A percentile compares a stretch with the other conserved stretches of the same genome.
These are phyloP conservation scores for Drosophila auraria DNA, from an alignment of 1,140 invertebrate genomes.

Conservation along the genomic window DNA sequence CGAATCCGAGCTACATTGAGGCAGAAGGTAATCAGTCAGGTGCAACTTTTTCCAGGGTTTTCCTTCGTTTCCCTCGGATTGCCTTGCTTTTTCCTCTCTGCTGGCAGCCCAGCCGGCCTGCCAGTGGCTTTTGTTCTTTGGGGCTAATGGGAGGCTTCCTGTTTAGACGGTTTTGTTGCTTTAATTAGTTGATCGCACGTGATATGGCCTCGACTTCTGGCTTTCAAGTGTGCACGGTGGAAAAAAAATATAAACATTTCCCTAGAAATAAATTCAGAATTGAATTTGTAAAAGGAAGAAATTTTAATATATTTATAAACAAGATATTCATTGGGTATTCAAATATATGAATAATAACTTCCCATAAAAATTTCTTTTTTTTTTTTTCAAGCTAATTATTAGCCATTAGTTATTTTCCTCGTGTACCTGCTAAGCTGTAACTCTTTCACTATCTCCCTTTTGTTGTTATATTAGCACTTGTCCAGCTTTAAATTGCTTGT, in stretches of 20 bases:
- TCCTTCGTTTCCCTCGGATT: neutral
- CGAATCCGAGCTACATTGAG: conserved; percentile 10
- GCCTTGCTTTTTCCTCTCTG: neutral
- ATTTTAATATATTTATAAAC: too few relatives aligned
- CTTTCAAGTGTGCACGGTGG: neutral
- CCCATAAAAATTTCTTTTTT: too few relatives aligned
- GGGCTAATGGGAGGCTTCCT: conserved; percentile 79
- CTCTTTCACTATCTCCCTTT: conserved; percentile 14
- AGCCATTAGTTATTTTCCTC: neutral
- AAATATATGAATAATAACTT: too few relatives aligned
- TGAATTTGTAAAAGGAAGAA: too few relatives aligned
- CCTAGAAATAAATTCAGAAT: too few relatives aligned
- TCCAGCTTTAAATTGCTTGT: conserved; percentile 82
- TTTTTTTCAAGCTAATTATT: too few relatives aligned
- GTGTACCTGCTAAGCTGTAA: conserved; percentile 7
- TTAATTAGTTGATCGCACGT: conserved; percentile 84
- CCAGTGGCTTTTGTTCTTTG: conserved; percentile 59
- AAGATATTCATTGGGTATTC: too few relatives aligned
- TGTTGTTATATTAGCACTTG: conserved; percentile 80
- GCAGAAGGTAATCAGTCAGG: conserved; percentile 65
- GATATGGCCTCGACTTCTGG: conserved; percentile 50
- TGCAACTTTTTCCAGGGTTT: conserved; percentile 54
- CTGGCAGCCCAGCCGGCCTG: neutral
- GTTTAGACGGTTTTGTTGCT: conserved; percentile 75
- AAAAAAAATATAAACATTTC: neutral